Evolutionary conservation across 2,113 vertebrate genomes (phyloP).

Genomic region (Centropus bengalensis): DNA sequence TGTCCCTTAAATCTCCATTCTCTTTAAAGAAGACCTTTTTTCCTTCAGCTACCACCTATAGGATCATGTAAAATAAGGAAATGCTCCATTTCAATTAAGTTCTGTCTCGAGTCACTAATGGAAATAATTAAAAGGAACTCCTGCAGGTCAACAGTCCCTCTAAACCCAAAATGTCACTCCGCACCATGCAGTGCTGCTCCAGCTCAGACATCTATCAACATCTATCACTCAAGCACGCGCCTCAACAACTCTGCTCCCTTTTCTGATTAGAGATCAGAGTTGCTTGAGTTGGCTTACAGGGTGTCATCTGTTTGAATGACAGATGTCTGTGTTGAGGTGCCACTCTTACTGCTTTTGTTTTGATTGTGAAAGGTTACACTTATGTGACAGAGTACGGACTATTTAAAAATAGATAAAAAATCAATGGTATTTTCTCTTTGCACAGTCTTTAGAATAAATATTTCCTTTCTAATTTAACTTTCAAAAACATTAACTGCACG

Average conservation of each 20-base stretch:
- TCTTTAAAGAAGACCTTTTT: not conserved
- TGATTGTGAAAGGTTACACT: constrained; percentile 48
- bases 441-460: not conserved
- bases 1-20: constrained; percentile 27
- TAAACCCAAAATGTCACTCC: constrained; percentile 57
- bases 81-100: not conserved
- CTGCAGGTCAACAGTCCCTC: constrained; percentile 30
- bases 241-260: constrained; percentile 67
- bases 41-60: not conserved
- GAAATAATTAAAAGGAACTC: constrained; percentile 69
- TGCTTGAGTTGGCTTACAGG: constrained; percentile 77
- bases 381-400: not conserved
- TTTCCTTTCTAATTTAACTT: constrained; percentile 14
- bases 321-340: constrained; percentile 75
- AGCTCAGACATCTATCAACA: constrained; percentile 67
- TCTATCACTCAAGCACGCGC: constrained; percentile 70
- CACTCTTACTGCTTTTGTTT: constrained; percentile 69
- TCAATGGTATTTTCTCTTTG: not conserved
- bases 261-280: constrained; percentile 83
- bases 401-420: not conserved
- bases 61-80: constrained; percentile 2
- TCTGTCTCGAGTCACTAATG: not conserved
- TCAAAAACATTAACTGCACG: constrained; percentile 15
- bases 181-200: constrained; percentile 26
- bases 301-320: constrained; percentile 81